Evolutionary conservation across 1,140 invertebrate species (phyloP), one percentile per base, ranked within the genome.

Genomic region (Microplitis demolitor): DNA sequence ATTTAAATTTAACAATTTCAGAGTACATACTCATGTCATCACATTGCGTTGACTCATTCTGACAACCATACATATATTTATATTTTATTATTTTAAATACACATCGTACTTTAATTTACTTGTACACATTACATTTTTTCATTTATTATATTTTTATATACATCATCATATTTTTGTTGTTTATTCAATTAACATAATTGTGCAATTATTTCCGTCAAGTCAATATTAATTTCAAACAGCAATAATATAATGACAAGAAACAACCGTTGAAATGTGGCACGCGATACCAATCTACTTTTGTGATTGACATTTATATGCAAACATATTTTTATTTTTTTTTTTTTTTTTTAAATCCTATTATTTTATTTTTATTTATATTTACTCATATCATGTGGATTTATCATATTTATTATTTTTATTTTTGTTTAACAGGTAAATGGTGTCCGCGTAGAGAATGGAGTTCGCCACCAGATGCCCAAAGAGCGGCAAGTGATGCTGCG

Each of bases 391-490:
- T 69, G 3, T 45, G 4, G 53, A n/a, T 51, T 68, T 53, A 53
- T 68, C 9, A 61, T 62, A 45, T 53, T 63, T 68, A 66, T 56
- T 51, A 66, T 60, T 75, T 77, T 74, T 78, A 67, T 74, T 81
- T 24, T 84, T 77, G 79, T 84, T 86, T 91, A 90, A 8, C 90
- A 95, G 94, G 93, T 81, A 95, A 95, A 92, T 95, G 94, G 94
- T 95, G 94, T 91, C 92, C 91, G 81, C 89, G 93, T 87, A 91
- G 93, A 88, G 94, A 95, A 88, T 95, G 94, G 94, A 94, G 92
- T 78, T 94, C 93, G 79, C 93, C 94, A 79, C 92, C 93, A 75
- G 94, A 95, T 82, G 90, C 91, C 80, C 88, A 89, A 76, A 86
- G 91, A 87, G 91, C 90, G 83, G 91, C 91, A 61, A 88, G 85